phyloP scores from a whole-genome alignment of 2,113 vertebrate genomes.

The Hassar affinis region DNA sequence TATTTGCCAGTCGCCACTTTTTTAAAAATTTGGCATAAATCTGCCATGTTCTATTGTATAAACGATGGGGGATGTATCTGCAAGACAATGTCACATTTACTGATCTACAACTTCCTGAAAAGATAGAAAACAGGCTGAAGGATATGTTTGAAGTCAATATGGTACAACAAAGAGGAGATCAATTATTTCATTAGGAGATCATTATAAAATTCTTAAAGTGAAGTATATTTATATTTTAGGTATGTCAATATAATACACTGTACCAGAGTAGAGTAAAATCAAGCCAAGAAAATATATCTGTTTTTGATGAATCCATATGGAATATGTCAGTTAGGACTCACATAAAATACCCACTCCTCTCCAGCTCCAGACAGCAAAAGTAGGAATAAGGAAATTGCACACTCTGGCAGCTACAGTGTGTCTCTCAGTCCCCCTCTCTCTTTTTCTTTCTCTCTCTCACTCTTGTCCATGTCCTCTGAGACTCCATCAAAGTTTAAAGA shows the following conservation, averaged over 20 bases:
- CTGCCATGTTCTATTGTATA: neutral
- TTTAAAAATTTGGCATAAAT: neutral
- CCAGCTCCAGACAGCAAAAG: neutral
- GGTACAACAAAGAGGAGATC: neutral
- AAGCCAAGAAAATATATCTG: slow-evolving; percentile 26
- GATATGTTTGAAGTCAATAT: slow-evolving; percentile 5
- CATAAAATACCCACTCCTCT: neutral
- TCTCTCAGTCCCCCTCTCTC: neutral
- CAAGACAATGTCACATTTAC: neutral
- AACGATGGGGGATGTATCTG: neutral
- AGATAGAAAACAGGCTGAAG: neutral
- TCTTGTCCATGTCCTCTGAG: slow-evolving; percentile 30
- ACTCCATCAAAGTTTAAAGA: slow-evolving; percentile 43
- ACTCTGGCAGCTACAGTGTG: neutral
- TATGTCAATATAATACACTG: neutral
- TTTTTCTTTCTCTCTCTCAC: neutral
- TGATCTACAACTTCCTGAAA: neutral
- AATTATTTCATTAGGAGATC: neutral
- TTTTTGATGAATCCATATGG: slow-evolving; percentile 15
- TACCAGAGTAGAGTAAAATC: slow-evolving; percentile 8
- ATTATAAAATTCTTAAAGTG: slow-evolving; percentile 6
- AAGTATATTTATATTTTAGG: too few species aligned
- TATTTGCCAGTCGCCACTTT: neutral
- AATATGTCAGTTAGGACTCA: slow-evolving; percentile 12
- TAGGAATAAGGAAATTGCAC: neutral